Percentiles rank a stretch among this genome's conserved stretches.
phyloP scores from a whole-genome alignment of 2,888 invertebrate species.

The Amaurobius ferox region DNA sequence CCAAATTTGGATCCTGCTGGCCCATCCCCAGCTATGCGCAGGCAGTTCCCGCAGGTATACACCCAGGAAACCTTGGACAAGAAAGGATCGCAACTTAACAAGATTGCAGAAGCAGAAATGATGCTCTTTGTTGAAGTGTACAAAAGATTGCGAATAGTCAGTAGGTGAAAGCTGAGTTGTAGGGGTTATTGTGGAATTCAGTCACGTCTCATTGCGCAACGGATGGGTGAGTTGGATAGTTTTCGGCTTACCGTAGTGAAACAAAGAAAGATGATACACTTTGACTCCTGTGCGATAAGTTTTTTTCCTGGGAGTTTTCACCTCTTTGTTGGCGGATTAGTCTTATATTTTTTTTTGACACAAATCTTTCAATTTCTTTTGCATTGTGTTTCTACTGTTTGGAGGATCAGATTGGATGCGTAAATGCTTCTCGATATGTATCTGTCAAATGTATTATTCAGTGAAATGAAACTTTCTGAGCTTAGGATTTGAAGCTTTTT shows the following conservation, averaged over 20 bases:
- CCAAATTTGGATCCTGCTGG: conserved; percentile 38
- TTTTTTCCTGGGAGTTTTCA: not conserved
- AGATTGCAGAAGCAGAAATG: not conserved
- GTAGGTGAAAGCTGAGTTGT: not conserved
- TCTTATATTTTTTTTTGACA: not conserved
- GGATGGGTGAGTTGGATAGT: not conserved
- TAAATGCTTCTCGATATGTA: not conserved
- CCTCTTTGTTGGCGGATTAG: not conserved
- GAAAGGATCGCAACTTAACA: not conserved
- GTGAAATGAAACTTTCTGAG: not conserved
- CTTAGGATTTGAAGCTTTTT: not conserved
- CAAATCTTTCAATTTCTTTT: conserved; percentile 2
- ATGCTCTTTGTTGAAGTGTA: not conserved
- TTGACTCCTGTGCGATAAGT: not conserved
- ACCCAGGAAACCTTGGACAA: conserved; percentile 30
- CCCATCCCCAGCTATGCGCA: not conserved
- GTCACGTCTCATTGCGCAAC: not conserved
- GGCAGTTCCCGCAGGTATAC: conserved; percentile 13
- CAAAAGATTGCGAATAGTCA: not conserved
- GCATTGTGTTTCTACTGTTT: not conserved
- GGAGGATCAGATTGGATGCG: not conserved
- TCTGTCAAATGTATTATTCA: not conserved
- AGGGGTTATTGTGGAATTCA: not conserved
- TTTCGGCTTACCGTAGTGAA: not conserved
- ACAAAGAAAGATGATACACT: conserved; percentile 16